Evolutionary conservation across 92 coral and sea anemone species (phyloP), one percentile per base, ranked within the genome.

Genomic region (Bergia sp.): DNA sequence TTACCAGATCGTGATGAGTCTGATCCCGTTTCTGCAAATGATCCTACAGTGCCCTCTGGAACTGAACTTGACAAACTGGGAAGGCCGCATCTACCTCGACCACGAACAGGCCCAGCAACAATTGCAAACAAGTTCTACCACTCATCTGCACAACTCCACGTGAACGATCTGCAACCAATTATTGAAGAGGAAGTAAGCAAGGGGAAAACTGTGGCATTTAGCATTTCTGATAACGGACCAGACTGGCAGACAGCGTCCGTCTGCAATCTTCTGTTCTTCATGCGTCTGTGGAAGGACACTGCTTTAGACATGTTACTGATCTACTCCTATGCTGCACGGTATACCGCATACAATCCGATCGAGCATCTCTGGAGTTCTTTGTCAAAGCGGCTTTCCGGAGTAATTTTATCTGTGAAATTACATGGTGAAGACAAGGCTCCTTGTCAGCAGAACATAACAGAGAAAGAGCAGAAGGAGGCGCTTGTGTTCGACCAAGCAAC

Each of bases 351-450:
- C 77, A 91, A 91, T 47, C 90, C 79, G 3, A 87, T 91, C 40
- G 93, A 91, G 67, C 93, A 82, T 67, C 86, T 91, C 18, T 91
- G 91, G 91, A 82, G 82, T 55, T 91, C 91, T 0, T n/a, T 88
- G 86, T 88, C 88, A 7, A 88, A 91, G 88, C 88, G 88, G 79
- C 88, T 87, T 65, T 40, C 93, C 3, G 55, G 85, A 5, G 90
- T 90, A 7, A 80, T 75, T n/a, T 78, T 90, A 37, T 69, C 76
- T 43, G 77, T 90, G 44, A 53, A 45, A 44, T 49, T 78, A 43
- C 87, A 80, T 72, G 88, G 80, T 4, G 85, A 85, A 49, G 76
- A 73, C 88, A 85, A 72, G 37, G 81, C 88, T 23, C 88, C 81
- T 73, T 85, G 88, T 66, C 74, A 85, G 77, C 74, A 64, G 88